Base-by-base conservation (phyloP, 2,888 invertebrate genomes). In the Syrista parreyssii region DNA sequence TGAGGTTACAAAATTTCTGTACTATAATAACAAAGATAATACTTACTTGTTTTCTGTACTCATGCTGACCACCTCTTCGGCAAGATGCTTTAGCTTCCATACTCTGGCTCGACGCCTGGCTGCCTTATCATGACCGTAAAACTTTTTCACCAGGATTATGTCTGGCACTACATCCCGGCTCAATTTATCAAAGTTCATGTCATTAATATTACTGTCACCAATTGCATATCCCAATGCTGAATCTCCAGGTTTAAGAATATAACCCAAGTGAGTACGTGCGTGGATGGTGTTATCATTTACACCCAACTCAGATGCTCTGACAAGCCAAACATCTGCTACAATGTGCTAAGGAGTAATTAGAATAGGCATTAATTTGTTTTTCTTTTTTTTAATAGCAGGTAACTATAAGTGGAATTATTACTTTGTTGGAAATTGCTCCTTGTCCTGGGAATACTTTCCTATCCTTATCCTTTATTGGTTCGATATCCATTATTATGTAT, bases 401-500 rank as follows among this genome's bases (percentile, higher is more conserved):
- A 12, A 71, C 15, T 69, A 69, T 75, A 75, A 33, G 68, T 68
- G 9, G 9, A 55, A 55, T 76, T 34, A 79, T 75, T 88, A 94
- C 94, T 92, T 96, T 97, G 78, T 93, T 93, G 0, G 98, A 98
- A 78, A 98, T 93, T 76, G 95, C 93, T 2, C 98, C 98, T 93
- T 98, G 98, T 0, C 98, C 98, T 0, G 97, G 97, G 89, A 97
- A 97, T 76, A 93, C 92, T 89, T 95, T 95, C 84, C 95, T 94
- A 85, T 98, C 96, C 91, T 96, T 93, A 12, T 95, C 94, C 82
- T 93, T 93, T 30, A 97, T 93, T 71, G 94, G 93, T 85, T 99
- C 99, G 79, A 98, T 95, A 89, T 99, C 97, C 97, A 99, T 98
- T 1, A 99, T 97, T 86, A 97, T 94, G 89, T 97, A 99, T 90